Conservation (phyloP, 2,113 vertebrate genomes). For the Macroglossus sobrinus region DNA sequence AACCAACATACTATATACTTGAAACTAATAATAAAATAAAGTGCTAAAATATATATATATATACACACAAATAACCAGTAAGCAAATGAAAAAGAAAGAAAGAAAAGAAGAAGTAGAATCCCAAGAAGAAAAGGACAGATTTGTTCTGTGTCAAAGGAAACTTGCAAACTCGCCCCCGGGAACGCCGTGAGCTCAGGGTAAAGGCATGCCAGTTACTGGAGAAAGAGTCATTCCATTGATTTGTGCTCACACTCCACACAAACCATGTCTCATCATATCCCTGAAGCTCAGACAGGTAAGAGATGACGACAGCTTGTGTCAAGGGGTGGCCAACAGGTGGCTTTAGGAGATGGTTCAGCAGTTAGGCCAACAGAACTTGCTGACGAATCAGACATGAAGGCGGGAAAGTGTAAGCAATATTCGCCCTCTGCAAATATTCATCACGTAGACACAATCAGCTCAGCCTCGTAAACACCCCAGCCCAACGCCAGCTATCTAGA, state of each 20-base stretch:
- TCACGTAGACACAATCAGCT: neutral
- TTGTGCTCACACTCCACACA: fast-evolving
- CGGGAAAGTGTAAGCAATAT: neutral
- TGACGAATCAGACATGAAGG: fast-evolving
- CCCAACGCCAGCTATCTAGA: neutral
- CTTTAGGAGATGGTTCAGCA: neutral
- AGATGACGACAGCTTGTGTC: fast-evolving
- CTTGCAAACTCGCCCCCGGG: neutral
- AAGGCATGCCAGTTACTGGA: fast-evolving
- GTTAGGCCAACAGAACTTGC: neutral
- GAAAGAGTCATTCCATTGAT: neutral
- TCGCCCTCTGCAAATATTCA: neutral
- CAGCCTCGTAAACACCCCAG: neutral
- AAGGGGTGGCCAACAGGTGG: fast-evolving
- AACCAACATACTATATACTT: no score
- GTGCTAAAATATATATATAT: no score
- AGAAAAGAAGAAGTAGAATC: no score
- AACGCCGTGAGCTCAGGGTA: no score
- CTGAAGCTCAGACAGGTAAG: neutral
- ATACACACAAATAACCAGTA: no score
- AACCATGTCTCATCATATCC: neutral
- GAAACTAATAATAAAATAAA: no score
- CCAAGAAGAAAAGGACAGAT: neutral
- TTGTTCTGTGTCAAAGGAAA: neutral
- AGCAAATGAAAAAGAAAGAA: no score